Base-by-base conservation (phyloP, 2,797 vertebrate genomes). In the Mallotus villosus region DNA sequence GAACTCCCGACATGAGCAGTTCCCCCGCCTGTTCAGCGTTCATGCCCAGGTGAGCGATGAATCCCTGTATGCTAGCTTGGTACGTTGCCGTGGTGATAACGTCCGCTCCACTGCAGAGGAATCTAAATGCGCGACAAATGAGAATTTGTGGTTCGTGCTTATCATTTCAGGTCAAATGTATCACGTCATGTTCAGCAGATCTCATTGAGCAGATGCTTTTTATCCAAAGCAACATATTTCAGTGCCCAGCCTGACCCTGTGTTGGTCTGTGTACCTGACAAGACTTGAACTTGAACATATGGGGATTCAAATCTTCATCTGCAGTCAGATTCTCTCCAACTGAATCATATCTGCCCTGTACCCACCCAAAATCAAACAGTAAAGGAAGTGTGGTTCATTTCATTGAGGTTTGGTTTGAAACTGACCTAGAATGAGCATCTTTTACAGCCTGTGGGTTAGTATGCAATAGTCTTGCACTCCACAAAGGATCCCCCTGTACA, bases 11-110 rank as follows among this genome's bases (percentile, higher is more conserved):
- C 82, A 87, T 90, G 68, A 95, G 70, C 71, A 94, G 83, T 74
- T 91, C 83, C 72, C 79, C 81, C 60, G 93, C 90, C 0, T 81
- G 6, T 22, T 93, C 93, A 24, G 77, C 29, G 60, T 81, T 90
- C 71, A 93, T 24, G 4, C 74, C 75, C 71, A 94, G 86, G 78
- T 94, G 82, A 53, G 70, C 67, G 61, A 88, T 68, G 80, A 95
- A 94, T n/a, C 93, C 94, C 75, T 83, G 61, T 21, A 95, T 63
- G 71, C 87, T 94, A 1, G 93, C 94, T 83, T 95, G 94, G 74
- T 94, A 95, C 3, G 94, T 94, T 19, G 88, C 93, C 3, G 93
- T 94, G 7, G 89, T 89, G 75, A 95, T 84, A 4, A 95, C 89
- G 84, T 94, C 92, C n/a, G 93, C 90, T 22, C 94, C 94, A 69